Base-by-base conservation (phyloP, 2,797 vertebrate genomes). In the Takifugu rubripes region DNA sequence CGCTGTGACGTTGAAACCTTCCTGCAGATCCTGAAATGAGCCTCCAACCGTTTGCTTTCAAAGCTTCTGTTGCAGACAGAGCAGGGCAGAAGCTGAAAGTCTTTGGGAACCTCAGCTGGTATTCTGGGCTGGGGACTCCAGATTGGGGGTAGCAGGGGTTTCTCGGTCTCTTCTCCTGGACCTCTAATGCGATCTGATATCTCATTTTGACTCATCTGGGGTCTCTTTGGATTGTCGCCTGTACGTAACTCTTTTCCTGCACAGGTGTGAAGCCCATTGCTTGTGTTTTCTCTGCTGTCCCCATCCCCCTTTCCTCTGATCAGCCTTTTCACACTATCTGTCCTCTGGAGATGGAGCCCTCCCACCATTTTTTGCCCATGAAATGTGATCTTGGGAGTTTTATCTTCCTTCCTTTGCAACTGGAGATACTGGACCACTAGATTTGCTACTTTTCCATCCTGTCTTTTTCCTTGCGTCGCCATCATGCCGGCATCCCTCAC, bases 31-130 rank as follows among this genome's bases (percentile, higher is more conserved):
- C 11, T 74, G 5, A 61, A 16, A 29, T 97, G 95, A 56, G 83
- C 93, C 72, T 94, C 85, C 25, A 97, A 74, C 54, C 94, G 90
- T 0, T 80, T 56, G 3, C 58, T 49, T 42, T 66, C 56, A 81
- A 97, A 94, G 2, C 26, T 89, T 8, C 92, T 90, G 1, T 87
- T 77, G 27, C 96, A 98, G 78, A 91, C 51, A 15, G 17, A 61
- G 77, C 96, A 96, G 4, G 90, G 74, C 16, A 87, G 50, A 0
- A 85, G 82, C 15, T 61, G 73, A 2, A 52, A 27, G 12, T n/a
- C 3, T 25, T 17, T 5, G 17, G 57, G 59, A 7, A 36, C 3
- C 49, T 24, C 14, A 0, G 31, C 52, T 17, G 24, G 26, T 42
- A 59, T 45, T 26, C 16, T 31, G 3, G 33, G 65, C 44, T 70